Evolutionary conservation across 2,797 vertebrate species (phyloP).

Genomic region (Alauda arvensis): DNA sequence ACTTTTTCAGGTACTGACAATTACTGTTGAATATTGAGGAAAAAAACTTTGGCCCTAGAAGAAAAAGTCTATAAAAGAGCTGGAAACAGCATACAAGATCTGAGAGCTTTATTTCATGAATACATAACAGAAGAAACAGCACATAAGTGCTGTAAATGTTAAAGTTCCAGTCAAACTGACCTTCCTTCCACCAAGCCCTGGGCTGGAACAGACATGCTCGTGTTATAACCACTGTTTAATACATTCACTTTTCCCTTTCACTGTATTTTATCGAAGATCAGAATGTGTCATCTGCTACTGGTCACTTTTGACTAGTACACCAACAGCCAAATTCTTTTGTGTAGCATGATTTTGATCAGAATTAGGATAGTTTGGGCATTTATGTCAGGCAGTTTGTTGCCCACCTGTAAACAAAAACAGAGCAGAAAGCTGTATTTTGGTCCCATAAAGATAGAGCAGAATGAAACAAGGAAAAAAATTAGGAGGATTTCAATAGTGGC

Average conservation of each 20-base stretch:
- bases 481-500: not conserved
- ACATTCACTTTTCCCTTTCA: not conserved
- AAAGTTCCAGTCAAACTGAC: not conserved
- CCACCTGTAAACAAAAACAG: not conserved
- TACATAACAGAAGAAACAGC: not conserved
- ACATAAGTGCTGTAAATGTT: not conserved
- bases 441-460: not conserved
- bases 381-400: not conserved
- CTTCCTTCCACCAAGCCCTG: not conserved
- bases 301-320: not conserved
- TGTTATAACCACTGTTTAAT: not conserved
- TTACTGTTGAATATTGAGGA: not conserved
- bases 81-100: not conserved
- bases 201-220: not conserved
- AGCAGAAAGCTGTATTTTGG: not conserved
- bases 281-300: not conserved
- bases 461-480: not conserved
- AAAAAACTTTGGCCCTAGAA: not conserved
- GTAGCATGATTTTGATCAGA: not conserved
- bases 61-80: not conserved
- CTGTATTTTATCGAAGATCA: not conserved
- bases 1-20: not conserved
- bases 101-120: not conserved
- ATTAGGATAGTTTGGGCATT: not conserved
- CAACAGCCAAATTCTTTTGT: not conserved